phyloP scores from a whole-genome alignment of 2,113 vertebrate species.

The Turnix velox region DNA sequence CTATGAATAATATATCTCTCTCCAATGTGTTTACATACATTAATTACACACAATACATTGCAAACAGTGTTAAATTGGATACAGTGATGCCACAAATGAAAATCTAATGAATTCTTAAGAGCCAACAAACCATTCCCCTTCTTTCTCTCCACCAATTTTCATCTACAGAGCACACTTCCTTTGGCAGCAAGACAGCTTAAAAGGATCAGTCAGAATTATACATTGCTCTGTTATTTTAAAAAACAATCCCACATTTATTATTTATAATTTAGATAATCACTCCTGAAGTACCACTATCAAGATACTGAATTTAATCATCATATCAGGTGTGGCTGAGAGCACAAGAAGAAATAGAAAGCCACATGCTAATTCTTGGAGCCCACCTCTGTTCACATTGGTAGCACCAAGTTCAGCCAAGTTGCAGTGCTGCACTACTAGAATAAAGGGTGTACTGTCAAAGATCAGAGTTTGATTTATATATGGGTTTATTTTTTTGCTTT shows the following conservation, averaged over 20 bases:
- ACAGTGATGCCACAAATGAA: not conserved
- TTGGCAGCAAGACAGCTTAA: not conserved
- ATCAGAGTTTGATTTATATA: not conserved
- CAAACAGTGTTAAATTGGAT: not conserved
- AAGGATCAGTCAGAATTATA: too few species aligned
- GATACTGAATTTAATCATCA: not conserved
- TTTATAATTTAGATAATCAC: not conserved
- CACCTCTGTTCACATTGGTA: not conserved
- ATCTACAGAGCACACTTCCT: not conserved
- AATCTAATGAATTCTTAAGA: not conserved
- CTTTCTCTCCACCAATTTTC: not conserved
- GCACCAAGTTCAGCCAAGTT: not conserved
- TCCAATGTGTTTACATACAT: not conserved
- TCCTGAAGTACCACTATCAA: not conserved
- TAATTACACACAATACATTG: not conserved
- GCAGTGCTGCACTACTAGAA: not conserved
- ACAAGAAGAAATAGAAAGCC: not conserved
- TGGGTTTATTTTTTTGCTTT: not conserved
- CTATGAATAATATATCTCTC: not conserved
- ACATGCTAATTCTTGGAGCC: fast-evolving
- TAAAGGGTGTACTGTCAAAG: not conserved
- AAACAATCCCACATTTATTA: not conserved
- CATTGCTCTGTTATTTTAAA: not conserved
- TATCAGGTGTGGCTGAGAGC: not conserved
- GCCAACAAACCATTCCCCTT: not conserved